Conservation (phyloP, 2,888 invertebrate genomes). For the Agapetus fuscipes region DNA sequence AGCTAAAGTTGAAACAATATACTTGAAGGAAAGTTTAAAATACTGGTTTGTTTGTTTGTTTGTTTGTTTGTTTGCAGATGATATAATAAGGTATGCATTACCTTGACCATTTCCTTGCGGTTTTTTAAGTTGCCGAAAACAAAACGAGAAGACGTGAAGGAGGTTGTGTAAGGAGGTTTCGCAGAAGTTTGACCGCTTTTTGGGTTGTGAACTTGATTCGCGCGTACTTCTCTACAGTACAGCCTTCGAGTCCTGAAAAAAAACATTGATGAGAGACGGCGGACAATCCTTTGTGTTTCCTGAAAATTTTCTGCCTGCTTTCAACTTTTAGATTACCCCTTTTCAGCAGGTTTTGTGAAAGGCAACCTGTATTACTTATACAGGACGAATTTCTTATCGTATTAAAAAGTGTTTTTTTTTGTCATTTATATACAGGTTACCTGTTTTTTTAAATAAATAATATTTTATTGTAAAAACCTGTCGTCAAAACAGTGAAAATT, state of each 20-base stretch:
- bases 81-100: constrained; percentile 7
- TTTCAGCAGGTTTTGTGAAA: too few species aligned
- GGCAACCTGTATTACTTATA: too few species aligned
- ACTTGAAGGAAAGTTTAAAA: too few species aligned
- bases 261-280: neutral
- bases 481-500: too few species aligned
- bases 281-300: neutral
- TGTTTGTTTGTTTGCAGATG: neutral
- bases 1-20: too few species aligned
- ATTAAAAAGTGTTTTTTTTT: too few species aligned
- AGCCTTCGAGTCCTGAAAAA: constrained; percentile 1
- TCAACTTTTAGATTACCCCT: neutral
- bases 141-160: neutral
- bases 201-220: neutral
- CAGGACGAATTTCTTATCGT: too few species aligned
- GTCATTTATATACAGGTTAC: too few species aligned
- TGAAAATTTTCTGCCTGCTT: neutral
- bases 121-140: neutral
- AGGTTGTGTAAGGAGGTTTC: constrained; percentile 1
- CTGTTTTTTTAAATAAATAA: too few species aligned
- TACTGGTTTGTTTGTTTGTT: neutral
- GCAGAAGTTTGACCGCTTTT: constrained; percentile 1
- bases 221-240: constrained; percentile 1
- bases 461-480: too few species aligned
- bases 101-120: constrained; percentile 17